A percentile compares a stretch with the other conserved stretches of the same genome.
phyloP scores from a whole-genome alignment of 37 sponge, comb jelly and placozoan species.

The Tethya wilhelma region DNA sequence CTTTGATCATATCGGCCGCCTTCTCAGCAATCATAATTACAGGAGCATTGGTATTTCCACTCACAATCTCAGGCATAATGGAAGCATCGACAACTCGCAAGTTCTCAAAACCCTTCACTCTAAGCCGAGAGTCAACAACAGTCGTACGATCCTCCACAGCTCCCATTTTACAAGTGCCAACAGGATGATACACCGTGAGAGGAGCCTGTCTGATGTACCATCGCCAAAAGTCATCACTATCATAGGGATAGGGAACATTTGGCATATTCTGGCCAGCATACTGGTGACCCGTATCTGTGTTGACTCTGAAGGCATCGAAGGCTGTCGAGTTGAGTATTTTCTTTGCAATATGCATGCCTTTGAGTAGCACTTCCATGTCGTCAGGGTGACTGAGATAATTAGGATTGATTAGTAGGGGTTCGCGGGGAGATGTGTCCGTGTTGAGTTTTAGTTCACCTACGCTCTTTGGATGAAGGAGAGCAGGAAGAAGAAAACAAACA shows the following conservation, averaged over 20 bases:
- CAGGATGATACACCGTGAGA: constrained; percentile 64
- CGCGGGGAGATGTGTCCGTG: constrained; percentile 10
- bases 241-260: constrained; percentile 20
- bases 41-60: constrained; percentile 79
- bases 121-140: constrained; percentile 74
- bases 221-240: constrained; percentile 70
- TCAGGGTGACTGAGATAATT: constrained; percentile 66
- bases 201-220: constrained; percentile 57
- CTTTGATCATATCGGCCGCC: constrained; percentile 90
- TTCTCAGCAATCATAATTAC: constrained; percentile 88
- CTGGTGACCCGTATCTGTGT: not conserved
- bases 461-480: constrained; percentile 69
- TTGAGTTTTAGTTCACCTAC: constrained; percentile 68
- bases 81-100: constrained; percentile 89
- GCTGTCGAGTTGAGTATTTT: constrained; percentile 51
- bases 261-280: not conserved
- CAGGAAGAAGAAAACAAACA: constrained; percentile 23
- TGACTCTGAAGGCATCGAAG: constrained; percentile 1
- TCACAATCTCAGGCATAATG: constrained; percentile 69
- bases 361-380: constrained; percentile 63
- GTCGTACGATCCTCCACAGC: constrained; percentile 39
- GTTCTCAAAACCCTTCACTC: constrained; percentile 66
- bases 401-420: constrained; percentile 62
- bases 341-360: constrained; percentile 60
- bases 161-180: constrained; percentile 88